These are phyloP conservation scores for Volucella inflata DNA, from an alignment of 2,888 invertebrate species.

Conservation along the genomic window DNA sequence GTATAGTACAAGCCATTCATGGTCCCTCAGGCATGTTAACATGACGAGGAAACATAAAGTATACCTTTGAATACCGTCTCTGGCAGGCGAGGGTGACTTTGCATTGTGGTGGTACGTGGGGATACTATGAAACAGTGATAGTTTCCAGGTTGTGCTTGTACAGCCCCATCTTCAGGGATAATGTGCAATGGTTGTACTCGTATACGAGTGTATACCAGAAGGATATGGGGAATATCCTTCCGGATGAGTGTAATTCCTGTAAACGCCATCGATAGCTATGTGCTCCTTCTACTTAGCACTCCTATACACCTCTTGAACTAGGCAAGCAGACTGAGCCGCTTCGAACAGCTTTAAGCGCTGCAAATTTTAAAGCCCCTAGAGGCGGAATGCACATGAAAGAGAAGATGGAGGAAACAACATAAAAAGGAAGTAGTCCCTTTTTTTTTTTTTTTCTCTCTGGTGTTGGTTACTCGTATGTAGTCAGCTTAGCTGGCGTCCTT, in stretches of 20 bases:
- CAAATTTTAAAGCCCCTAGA: conserved; percentile 37
- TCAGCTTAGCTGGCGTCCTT: not conserved
- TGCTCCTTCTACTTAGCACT: conserved; percentile 7
- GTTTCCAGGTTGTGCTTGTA: not conserved
- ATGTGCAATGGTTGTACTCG: no score
- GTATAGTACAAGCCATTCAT: conserved; percentile 31
- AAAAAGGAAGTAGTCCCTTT: conserved; percentile 33
- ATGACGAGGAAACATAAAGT: conserved; percentile 55
- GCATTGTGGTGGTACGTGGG: conserved; percentile 7
- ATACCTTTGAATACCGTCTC: conserved; percentile 33
- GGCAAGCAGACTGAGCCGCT: not conserved
- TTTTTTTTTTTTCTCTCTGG: conserved; percentile 1
- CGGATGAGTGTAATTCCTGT: not conserved
- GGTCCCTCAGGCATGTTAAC: conserved; percentile 36
- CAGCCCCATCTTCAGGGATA: no score
- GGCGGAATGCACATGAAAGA: conserved; percentile 8
- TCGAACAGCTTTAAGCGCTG: conserved; percentile 51
- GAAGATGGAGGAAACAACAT: conserved; percentile 5
- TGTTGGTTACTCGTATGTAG: conserved; percentile 17
- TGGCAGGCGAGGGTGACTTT: conserved; percentile 13
- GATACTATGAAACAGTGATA: conserved; percentile 10
- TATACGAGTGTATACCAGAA: no score
- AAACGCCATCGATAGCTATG: conserved; percentile 40
- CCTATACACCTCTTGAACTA: not conserved
- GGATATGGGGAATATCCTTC: no score